A percentile compares a stretch with the other conserved stretches of the same genome.
These are phyloP conservation scores for Sinohyriopsis cumingii DNA, from an alignment of 2,888 invertebrate genomes.

Conservation along the genomic window DNA sequence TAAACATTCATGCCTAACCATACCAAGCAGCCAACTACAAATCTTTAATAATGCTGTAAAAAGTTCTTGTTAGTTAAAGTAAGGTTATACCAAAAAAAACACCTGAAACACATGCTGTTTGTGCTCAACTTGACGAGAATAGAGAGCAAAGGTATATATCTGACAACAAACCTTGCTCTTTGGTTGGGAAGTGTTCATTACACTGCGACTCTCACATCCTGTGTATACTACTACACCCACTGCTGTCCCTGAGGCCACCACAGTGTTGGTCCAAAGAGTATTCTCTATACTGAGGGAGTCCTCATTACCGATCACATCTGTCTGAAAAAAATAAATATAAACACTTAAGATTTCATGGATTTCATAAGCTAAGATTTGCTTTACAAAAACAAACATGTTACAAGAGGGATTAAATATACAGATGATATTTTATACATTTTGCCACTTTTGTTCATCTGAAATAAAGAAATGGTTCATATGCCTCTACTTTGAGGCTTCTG, in stretches of 20 bases:
- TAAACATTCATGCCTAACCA: no score
- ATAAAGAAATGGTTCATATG: no score
- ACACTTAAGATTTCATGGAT: not conserved
- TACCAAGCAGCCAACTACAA: no score
- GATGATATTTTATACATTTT: not conserved
- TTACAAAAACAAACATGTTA: not conserved
- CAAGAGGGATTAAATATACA: not conserved
- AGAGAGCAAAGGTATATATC: no score
- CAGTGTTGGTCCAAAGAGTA: slow-evolving; percentile 98
- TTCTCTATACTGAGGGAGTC: slow-evolving; percentile 95
- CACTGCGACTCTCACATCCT: slow-evolving; percentile 95
- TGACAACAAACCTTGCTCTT: slow-evolving; percentile 85
- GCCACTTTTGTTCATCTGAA: no score
- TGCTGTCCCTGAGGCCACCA: slow-evolving; percentile 96
- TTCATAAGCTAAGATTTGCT: not conserved
- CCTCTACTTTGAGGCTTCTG: no score
- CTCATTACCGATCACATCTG: slow-evolving; percentile 78
- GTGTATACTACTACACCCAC: slow-evolving; percentile 97
- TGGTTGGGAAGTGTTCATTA: slow-evolving; percentile 98
- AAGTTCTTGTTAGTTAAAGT: no score
- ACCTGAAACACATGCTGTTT: no score
- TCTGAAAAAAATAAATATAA: slow-evolving; percentile 38
- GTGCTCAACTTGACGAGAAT: no score
- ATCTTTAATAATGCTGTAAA: no score
- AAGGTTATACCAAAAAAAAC: no score